A percentile compares a stretch with the other conserved stretches of the same genome.
These are phyloP conservation scores for Leuciscus waleckii DNA, from an alignment of 2,797 vertebrate species.

Conservation along the genomic window DNA sequence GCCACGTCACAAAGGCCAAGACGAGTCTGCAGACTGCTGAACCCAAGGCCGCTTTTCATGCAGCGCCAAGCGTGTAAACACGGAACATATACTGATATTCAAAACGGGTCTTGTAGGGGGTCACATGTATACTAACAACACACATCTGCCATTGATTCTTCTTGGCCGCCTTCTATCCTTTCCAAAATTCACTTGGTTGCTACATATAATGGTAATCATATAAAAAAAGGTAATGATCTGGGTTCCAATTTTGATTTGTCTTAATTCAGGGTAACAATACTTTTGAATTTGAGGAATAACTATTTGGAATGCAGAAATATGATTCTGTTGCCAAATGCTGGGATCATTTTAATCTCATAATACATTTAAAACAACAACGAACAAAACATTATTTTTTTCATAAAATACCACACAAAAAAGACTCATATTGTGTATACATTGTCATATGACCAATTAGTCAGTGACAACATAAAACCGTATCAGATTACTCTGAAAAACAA, in stretches of 20 bases:
- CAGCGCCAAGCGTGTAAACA: conserved; percentile 24
- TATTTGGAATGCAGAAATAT: neutral
- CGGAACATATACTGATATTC: conserved; percentile 35
- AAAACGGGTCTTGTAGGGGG: conserved; percentile 32
- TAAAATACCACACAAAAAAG: no score
- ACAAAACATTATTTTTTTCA: neutral
- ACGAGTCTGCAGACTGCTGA: conserved; percentile 39
- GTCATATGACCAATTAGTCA: no score
- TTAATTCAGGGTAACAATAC: neutral
- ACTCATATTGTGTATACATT: no score
- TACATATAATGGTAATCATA: neutral
- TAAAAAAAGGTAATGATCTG: neutral
- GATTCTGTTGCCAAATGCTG: neutral
- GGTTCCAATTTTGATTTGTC: neutral
- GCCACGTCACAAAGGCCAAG: conserved; percentile 49
- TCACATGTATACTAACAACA: conserved; percentile 55
- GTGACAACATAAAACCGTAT: no score
- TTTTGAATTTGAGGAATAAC: neutral
- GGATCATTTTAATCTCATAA: neutral
- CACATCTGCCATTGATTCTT: conserved; percentile 51
- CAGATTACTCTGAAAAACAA: no score
- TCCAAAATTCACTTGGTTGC: conserved; percentile 1
- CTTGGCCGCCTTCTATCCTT: neutral
- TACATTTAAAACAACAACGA: neutral
- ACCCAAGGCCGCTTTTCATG: conserved; percentile 34